Evolutionary conservation across 2,888 invertebrate genomes (phyloP), one percentile per base, ranked within the genome.

Genomic region (Phyllotreta striolata): DNA sequence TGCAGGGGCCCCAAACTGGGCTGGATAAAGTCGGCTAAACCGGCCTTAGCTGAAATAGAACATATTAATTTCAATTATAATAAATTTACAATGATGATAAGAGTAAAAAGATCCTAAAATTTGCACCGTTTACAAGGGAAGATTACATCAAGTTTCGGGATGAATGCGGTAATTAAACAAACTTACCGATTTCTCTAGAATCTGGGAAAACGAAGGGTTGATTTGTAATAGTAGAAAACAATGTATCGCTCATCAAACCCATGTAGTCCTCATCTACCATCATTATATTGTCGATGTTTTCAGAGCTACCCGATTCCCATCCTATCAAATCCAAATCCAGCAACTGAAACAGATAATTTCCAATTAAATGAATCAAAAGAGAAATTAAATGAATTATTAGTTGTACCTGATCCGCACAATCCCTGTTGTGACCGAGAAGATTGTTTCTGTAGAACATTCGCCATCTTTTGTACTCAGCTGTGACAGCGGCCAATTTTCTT

Each of bases 401-500:
- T 24, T 4, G 24, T 85, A 93, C 93, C 85, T 56, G 37, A 49
- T 65, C 65, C 80, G 87, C 87, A 74, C 88, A 87, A 80, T 91
- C 90, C 79, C 88, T 88, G 82, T 85, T 85, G 82, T 89, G 90
- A 68, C 91, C 92, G 79, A 89, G 85, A 77, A 89, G 85, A 78
- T 90, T 89, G 85, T 93, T 92, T 79, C 91, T 87, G 83, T 91
- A 91, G 84, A 91, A 95, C 85, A 93, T 90, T 69, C 98, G 90
- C 98, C 98, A 99, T 90, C 96, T 95, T 86, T 98, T 96, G 86
- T 99, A 99, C 85, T 99, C 98, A 67, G 97, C 96, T 77, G 95
- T 95, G 55, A 98, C 96, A 46, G 97, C 97, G 73, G 95, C 94
- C 71, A 96, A 87, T 83, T 96, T 91, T 77, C 98, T 86, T 85